Evolutionary conservation across 2,888 invertebrate species (phyloP), one percentile per base, ranked within the genome.

Genomic region (Hyposoter dolosus): DNA sequence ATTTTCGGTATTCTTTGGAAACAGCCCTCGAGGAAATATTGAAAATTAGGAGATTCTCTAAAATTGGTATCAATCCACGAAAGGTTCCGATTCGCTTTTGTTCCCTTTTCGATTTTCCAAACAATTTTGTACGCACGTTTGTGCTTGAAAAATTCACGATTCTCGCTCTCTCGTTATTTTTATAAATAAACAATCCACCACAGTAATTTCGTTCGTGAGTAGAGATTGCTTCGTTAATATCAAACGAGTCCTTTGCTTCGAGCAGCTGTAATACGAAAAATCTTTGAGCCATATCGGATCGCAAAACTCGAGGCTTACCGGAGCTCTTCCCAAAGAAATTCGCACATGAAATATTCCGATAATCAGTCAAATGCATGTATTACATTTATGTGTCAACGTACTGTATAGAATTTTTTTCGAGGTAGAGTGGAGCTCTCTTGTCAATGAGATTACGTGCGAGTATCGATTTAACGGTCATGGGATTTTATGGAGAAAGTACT

Each of bases 391-490:
- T 60, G 15, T 15, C 4, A 10, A 6, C 60, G 15, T 12, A 15
- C 28, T 53, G 19, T 53, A 53, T 50, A 53, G 32, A 53, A 19
- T 32, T 66, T 17, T n/a, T 60, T 76, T 81, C 53, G 53, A 23
- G 35, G 23, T 32, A 76, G 71, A 80, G 84, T 81, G 80, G 23
- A 78, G 35, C 71, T 72, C 75, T 68, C 80, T 45, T 15, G 71
- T 19, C 43, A 81, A 84, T 80, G 69, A 71, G 74, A 63, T 84
- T 80, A 84, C 35, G 50, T 32, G 53, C 19, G 32, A 72, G 69
- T 69, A 76, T 65, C 75, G 71, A 76, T 80, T 71, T 80, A 50
- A 74, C 69, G 71, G 63, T 71, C 80, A 76, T 72, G 45, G 35
- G 23, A 9, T n/a, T 68, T 56, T 68, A 47, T 82, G 66, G 66